Conservation (phyloP, 2,113 vertebrate species). For the Cyanoderma ruficeps region DNA sequence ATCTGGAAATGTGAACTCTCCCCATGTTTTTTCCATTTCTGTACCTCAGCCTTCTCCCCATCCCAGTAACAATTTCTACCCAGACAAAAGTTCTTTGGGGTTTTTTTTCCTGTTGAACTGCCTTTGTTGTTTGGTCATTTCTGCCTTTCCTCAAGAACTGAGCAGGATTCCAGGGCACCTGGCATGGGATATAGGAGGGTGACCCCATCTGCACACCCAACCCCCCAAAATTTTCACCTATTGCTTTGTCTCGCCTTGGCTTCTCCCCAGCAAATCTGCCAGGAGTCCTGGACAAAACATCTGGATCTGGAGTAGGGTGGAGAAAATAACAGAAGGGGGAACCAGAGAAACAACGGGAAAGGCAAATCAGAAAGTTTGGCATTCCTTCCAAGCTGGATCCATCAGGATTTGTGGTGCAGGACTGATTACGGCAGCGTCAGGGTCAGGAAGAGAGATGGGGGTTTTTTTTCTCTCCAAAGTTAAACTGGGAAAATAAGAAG, state of each 20-base stretch:
- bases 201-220: rapidly evolving
- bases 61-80: neutral
- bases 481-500: neutral
- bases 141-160: neutral
- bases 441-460: neutral
- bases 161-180: neutral
- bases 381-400: neutral
- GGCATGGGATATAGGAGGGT: rapidly evolving
- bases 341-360: neutral
- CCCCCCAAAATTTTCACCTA: no score
- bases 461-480: neutral
- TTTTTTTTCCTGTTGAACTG: neutral
- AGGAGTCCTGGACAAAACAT: neutral
- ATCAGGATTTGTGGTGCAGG: rapidly evolving
- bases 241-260: neutral
- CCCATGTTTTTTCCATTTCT: neutral
- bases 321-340: neutral
- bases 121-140: neutral
- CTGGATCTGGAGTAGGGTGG: neutral
- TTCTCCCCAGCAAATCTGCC: neutral
- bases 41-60: neutral
- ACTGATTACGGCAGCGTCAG: neutral
- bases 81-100: neutral
- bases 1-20: neutral
- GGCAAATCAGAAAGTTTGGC: neutral